Percentiles rank a stretch among this genome's conserved stretches.
These are phyloP conservation scores for Lithophane socia DNA, from an alignment of 2,888 invertebrate genomes.

Conservation along the genomic window DNA sequence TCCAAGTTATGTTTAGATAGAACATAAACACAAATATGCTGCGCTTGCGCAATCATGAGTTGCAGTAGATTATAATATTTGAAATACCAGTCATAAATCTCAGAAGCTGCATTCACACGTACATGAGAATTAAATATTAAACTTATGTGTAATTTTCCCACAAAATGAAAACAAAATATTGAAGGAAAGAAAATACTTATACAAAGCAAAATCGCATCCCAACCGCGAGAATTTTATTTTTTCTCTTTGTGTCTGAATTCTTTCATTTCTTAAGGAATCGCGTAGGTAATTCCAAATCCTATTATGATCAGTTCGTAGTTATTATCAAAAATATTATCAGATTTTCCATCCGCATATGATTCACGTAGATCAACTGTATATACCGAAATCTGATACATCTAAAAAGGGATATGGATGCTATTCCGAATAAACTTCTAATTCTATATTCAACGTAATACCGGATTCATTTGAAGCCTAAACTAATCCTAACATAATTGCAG, in stretches of 20 bases:
- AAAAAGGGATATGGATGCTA: not conserved
- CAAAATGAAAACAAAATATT: conserved; percentile 7
- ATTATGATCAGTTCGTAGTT: conserved; percentile 1
- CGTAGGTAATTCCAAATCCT: not conserved
- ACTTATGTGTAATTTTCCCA: conserved; percentile 17
- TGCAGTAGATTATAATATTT: conserved; percentile 51
- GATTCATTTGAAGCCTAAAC: conserved; percentile 27
- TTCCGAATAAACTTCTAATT: conserved; percentile 23
- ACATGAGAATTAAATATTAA: conserved; percentile 5
- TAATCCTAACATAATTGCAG: conserved; percentile 42
- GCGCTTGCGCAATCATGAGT: conserved; percentile 44
- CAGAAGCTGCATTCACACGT: conserved; percentile 5
- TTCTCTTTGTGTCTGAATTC: not conserved
- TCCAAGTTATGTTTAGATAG: conserved; percentile 57
- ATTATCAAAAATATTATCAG: not conserved
- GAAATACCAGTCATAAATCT: conserved; percentile 50
- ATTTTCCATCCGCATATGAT: not conserved
- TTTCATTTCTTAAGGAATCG: not conserved
- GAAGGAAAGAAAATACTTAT: conserved; percentile 1
- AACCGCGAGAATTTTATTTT: not conserved
- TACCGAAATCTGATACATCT: conserved; percentile 3
- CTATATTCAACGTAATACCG: conserved; percentile 13
- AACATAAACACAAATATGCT: conserved; percentile 55
- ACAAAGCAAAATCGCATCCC: conserved; percentile 7
- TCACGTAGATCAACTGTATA: not conserved